Base-by-base conservation (phyloP, 2,888 invertebrate species). In the Protula sp. region DNA sequence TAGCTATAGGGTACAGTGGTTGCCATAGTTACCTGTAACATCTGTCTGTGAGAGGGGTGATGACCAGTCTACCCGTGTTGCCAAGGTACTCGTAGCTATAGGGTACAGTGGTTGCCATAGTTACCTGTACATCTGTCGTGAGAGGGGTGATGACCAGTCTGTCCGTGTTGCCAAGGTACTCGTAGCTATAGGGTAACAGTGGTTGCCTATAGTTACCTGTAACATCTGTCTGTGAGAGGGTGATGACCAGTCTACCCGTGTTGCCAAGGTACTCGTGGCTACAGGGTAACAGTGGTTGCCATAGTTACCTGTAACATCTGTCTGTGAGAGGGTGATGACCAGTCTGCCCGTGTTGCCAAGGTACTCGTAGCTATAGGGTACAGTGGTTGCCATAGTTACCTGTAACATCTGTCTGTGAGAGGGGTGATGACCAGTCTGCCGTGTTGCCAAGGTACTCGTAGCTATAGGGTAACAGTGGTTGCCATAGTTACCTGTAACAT, bases 261-360 rank as follows among this genome's bases (percentile, higher is more conserved):
- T 80, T 80, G 3, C 80, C 80, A 30, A 81, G 75, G 64, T 81
- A 81, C 68, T 81, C 80, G 59, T 80, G 79, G 28, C 78, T 79
- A 66, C 80, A 81, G 22, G 74, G 76, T 24, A 81, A n/a, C n/a
- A n/a, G n/a, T n/a, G n/a, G n/a, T n/a, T n/a, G n/a, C n/a, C n/a
- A n/a, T n/a, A n/a, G n/a, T n/a, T 19, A 77, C 77, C 78, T 74
- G 62, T 56, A 65, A 51, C 66, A 80, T 76, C 81, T 86, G 83
- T 93, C 92, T 61, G 95, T 95, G 60, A 97, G 82, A 9, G 95
- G 95, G 97, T 97, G 67, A 97, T 95, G 30, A 97, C 97, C 65
- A 97, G 85, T 59, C 95, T 87, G 3, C 94, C 92, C 14, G 95
- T 94, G 79, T 95, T 95, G 45, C 95, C 95, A 30, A 80, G 74